Evolutionary conservation across 1,140 invertebrate species (phyloP).

Genomic region (Lineus longissimus): DNA sequence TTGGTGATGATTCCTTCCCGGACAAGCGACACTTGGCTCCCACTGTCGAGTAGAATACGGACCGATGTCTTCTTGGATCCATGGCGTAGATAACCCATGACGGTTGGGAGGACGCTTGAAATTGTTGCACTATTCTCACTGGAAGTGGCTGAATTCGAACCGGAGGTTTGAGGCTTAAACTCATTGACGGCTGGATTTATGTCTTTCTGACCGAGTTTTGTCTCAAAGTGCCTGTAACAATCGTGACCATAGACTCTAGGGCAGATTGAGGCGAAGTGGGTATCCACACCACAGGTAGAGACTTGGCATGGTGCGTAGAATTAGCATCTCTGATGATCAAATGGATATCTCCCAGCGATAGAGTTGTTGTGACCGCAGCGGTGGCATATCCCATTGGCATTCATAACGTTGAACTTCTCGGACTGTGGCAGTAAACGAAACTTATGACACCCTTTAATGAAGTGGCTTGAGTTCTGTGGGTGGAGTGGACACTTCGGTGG

Average conservation of each 20-base stretch:
- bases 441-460: conserved; percentile 5
- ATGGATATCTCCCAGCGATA: background rate
- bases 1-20: background rate
- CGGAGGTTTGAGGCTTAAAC: background rate
- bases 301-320: too few relatives aligned
- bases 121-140: too few relatives aligned
- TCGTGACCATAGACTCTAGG: too few relatives aligned
- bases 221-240: too few relatives aligned
- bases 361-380: background rate
- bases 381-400: background rate
- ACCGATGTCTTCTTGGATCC: background rate
- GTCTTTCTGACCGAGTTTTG: background rate
- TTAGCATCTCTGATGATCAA: background rate
- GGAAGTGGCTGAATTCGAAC: too few relatives aligned
- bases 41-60: background rate
- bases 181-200: background rate
- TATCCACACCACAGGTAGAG: too few relatives aligned
- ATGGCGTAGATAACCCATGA: background rate
- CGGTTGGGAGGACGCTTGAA: background rate
- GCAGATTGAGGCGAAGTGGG: too few relatives aligned
- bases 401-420: background rate
- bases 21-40: conserved; percentile 2
- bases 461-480: conserved; percentile 2
- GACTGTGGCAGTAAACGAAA: background rate
- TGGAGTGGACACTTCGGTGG: conserved; percentile 4